Evolutionary conservation across 2,797 vertebrate species (phyloP), one percentile per base, ranked within the genome.

Genomic region (Acrossocheilus wenchowensis): DNA sequence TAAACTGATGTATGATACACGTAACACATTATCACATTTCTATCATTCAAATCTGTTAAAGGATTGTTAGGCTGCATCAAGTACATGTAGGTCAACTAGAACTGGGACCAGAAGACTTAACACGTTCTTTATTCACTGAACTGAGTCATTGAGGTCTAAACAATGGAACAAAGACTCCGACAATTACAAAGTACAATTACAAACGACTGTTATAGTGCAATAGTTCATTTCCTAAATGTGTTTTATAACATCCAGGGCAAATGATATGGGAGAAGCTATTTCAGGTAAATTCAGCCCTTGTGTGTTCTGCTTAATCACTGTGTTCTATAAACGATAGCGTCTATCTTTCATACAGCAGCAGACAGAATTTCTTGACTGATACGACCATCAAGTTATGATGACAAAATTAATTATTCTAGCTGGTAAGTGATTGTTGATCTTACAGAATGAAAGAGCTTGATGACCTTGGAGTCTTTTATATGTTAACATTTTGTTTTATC

Each of bases 371-470:
- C 39, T 21, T 74, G 26, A 30, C 66, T 41, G 52, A 74, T 6
- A 17, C 12, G 30, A 52, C 19, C 50, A 6, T 26, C 39, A 45
- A 3, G 11, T 26, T 9, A 83, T 45, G 21, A 90, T 90, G 90
- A 68, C 21, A 3, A 88, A 52, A 72, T 30, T 69, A 0, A 30
- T 68, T 85, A 52, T 82, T 21, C 12, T 86, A 34, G 43, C 72
- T 78, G 88, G 90, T 90, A 79, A 3, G 43, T 39, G 9, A 52
- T 23, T 66, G 19, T 14, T 66, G 7, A 9, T 36, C 21, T 43
- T 72, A 17, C 21, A 15, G n/a, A 57, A 54, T 21, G 5, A 11
- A 57, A 66, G 62, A 26, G 26, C 14, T 48, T 69, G 9, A 8
- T 43, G 41, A 8, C 41, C 9, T 43, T 43, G 41, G 3, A 79